Conservation (phyloP, 92 coral and sea anemone genomes). For the Paramuricea clavata region DNA sequence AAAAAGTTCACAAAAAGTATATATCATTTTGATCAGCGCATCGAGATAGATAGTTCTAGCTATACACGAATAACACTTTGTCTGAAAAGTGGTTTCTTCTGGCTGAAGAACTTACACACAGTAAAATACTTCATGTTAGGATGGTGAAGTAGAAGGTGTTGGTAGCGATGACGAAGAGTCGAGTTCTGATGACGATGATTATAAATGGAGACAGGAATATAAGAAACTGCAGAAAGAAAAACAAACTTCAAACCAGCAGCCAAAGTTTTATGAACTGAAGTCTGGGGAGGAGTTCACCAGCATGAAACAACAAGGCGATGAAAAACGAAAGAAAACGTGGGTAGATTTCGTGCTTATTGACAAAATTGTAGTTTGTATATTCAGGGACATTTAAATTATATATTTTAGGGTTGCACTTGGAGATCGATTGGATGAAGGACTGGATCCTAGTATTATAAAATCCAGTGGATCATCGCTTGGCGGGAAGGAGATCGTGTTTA, state of each 20-base stretch:
- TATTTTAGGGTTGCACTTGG: conserved; percentile 82
- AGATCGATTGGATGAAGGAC: conserved; percentile 80
- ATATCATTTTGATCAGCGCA: too few species aligned
- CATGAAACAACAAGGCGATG: conserved; percentile 28
- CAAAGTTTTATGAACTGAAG: conserved; percentile 93
- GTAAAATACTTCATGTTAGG: conserved; percentile 15
- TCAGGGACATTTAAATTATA: neutral
- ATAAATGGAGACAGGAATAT: conserved; percentile 77
- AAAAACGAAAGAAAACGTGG: conserved; percentile 61
- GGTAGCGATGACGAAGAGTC: conserved; percentile 84
- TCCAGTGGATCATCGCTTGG: conserved; percentile 85
- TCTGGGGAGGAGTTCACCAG: conserved; percentile 70
- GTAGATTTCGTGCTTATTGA: neutral
- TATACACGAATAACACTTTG: too few species aligned
- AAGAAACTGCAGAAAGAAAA: conserved; percentile 66
- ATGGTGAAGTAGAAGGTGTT: conserved; percentile 82
- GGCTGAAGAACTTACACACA: neutral
- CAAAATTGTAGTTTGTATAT: neutral
- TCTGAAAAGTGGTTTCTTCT: too few species aligned
- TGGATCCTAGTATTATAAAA: conserved; percentile 68
- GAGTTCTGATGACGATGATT: conserved; percentile 96
- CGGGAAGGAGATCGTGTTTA: conserved; percentile 91
- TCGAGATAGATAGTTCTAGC: too few species aligned
- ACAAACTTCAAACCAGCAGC: conserved; percentile 51
- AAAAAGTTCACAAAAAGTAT: too few species aligned